phyloP scores from a whole-genome alignment of 2,113 vertebrate genomes.

The Calonectris borealis region DNA sequence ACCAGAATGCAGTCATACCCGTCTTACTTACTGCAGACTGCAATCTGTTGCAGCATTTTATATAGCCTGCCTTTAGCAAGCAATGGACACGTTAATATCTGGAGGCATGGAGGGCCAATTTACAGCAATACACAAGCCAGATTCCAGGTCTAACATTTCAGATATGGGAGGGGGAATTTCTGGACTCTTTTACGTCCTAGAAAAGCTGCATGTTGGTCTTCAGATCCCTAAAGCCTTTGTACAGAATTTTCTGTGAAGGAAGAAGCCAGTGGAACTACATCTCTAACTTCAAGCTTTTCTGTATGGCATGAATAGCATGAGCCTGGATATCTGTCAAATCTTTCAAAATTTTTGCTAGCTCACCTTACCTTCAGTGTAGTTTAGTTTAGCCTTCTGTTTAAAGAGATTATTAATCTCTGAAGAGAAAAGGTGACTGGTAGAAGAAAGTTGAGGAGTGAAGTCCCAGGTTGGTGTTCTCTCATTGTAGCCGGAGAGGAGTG shows the following conservation, averaged over 20 bases:
- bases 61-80: not conserved
- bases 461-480: not conserved
- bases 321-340: not conserved
- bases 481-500: not conserved
- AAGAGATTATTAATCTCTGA: not conserved
- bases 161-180: not conserved
- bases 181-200: not conserved
- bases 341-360: not conserved
- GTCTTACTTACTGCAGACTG: not conserved
- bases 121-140: not conserved
- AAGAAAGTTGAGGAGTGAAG: not conserved
- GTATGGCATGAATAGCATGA: not conserved
- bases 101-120: not conserved
- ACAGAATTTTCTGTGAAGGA: not conserved
- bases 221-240: not conserved
- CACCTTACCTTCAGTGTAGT: not conserved
- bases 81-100: not conserved
- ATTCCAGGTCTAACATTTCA: not conserved
- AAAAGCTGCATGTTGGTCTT: not conserved
- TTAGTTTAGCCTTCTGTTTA: not conserved
- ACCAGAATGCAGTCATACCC: not conserved
- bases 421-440: not conserved
- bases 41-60: not conserved
- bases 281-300: not conserved
- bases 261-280: not conserved